A percentile compares a stretch with the other conserved stretches of the same genome.
Evolutionary conservation across 2,888 invertebrate genomes (phyloP).

Genomic region (Steromphala cineraria): DNA sequence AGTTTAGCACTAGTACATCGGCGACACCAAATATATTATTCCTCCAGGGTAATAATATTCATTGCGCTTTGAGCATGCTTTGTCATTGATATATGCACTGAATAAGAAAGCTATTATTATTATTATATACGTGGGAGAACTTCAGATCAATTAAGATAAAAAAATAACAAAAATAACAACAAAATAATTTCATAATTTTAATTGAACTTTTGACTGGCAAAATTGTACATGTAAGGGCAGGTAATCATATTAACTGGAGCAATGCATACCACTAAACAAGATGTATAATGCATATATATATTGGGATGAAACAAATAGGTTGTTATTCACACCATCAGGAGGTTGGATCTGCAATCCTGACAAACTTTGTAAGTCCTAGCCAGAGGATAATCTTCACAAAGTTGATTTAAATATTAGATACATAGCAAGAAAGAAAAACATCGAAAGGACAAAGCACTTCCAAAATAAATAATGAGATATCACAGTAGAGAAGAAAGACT

Average conservation of each 20-base stretch:
- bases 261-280: conserved; percentile 6
- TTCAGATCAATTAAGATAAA: no score
- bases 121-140: no score
- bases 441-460: conserved; percentile 11
- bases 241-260: conserved; percentile 1
- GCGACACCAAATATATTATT: no score
- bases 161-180: neutral
- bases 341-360: no score
- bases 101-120: no score
- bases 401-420: neutral
- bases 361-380: no score
- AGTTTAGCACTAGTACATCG: no score
- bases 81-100: no score
- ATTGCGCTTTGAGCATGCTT: no score
- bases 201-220: conserved; percentile 8
- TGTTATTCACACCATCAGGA: no score
- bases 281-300: neutral
- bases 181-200: neutral
- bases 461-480: neutral
- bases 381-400: no score
- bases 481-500: conserved; percentile 12
- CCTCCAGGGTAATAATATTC: no score
- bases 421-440: neutral
- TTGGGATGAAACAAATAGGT: neutral
- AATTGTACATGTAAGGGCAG: conserved; percentile 16